Evolutionary conservation across 2,797 vertebrate species (phyloP).

Genomic region (Sorex maritimensis): DNA sequence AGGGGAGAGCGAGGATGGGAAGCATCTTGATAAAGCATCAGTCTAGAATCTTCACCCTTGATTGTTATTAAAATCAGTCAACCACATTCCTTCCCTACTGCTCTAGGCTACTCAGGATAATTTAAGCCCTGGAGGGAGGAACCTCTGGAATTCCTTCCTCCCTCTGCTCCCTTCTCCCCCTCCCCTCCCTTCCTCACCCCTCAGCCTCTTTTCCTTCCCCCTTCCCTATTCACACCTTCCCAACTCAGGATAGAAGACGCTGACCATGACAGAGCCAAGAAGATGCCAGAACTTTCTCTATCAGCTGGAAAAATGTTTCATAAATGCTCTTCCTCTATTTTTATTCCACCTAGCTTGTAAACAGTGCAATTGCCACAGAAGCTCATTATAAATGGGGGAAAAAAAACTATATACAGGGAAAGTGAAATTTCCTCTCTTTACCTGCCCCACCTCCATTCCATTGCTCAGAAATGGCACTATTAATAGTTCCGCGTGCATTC

Average conservation of each 20-base stretch:
- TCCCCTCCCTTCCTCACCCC: too few species aligned
- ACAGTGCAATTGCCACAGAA: neutral
- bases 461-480: conserved; percentile 68
- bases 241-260: neutral
- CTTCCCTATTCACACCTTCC: too few species aligned
- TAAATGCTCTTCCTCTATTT: neutral
- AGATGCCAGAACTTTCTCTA: neutral
- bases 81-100: neutral
- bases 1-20: rapidly evolving
- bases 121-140: neutral
- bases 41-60: neutral
- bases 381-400: neutral
- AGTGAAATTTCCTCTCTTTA: conserved; percentile 10
- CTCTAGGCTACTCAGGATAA: neutral
- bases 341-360: neutral
- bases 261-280: neutral
- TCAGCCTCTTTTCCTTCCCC: too few species aligned
- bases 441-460: neutral
- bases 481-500: conserved; percentile 73
- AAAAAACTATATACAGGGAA: neutral
- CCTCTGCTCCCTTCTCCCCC: too few species aligned
- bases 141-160: neutral
- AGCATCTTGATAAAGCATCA: neutral
- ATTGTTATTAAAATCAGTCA: neutral
- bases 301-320: neutral